Conservation (phyloP, 1,140 invertebrate genomes). For the Diploscapter pachys region DNA sequence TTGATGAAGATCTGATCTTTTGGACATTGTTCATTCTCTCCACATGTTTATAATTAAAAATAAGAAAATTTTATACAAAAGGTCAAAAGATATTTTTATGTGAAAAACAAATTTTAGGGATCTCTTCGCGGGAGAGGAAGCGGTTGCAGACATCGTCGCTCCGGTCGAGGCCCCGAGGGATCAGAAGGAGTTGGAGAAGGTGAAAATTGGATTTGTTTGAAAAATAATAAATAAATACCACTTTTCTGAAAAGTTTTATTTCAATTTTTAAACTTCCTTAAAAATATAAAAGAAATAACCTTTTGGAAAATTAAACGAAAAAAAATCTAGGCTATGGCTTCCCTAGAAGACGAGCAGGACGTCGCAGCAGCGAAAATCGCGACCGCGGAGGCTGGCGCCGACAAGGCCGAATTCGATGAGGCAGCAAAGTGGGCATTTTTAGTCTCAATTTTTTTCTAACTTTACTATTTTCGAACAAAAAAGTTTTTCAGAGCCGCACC, state of each 20-base stretch:
- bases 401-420: slow-evolving; percentile 51
- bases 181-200: slow-evolving; percentile 27
- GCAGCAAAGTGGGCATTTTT: not conserved
- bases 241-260: not conserved
- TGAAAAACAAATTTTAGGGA: slow-evolving; percentile 30
- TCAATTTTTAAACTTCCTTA: not conserved
- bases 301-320: slow-evolving; percentile 10
- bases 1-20: too few relatives aligned
- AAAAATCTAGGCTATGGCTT: slow-evolving; percentile 45
- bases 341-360: slow-evolving; percentile 49
- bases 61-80: too few relatives aligned
- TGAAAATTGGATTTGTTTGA: not conserved
- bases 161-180: slow-evolving; percentile 14
- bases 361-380: slow-evolving; percentile 47
- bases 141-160: slow-evolving; percentile 33
- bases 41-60: too few relatives aligned
- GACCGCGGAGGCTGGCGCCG: slow-evolving; percentile 42
- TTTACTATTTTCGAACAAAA: too few relatives aligned
- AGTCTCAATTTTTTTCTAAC: too few relatives aligned
- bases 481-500: not conserved
- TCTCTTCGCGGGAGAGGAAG: slow-evolving; percentile 46
- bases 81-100: not conserved
- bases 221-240: not conserved
- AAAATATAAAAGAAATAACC: not conserved
- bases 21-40: too few relatives aligned